Percentiles rank a stretch among this genome's conserved stretches.
phyloP scores from a whole-genome alignment of 2,888 invertebrate genomes.

The Luperina nickerlii region DNA sequence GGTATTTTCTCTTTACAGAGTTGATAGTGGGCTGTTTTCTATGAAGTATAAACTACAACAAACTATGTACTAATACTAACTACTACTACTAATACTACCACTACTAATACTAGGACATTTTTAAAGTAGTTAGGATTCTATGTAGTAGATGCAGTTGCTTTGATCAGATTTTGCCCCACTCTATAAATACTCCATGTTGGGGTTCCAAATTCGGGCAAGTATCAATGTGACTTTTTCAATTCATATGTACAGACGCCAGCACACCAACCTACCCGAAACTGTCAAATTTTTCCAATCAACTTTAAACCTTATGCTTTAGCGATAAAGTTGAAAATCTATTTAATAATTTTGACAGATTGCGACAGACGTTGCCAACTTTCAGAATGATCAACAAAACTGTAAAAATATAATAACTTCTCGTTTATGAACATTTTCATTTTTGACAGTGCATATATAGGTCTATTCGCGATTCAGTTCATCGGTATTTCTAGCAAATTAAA shows the following conservation, averaged over 20 bases:
- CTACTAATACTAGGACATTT: not conserved
- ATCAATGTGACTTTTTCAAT: no score
- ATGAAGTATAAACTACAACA: no score
- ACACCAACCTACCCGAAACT: no score
- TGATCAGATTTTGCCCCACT: not conserved
- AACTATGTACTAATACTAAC: no score
- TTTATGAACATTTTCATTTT: not conserved
- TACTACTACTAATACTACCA: no score
- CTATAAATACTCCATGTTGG: not conserved
- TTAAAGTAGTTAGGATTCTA: not conserved
- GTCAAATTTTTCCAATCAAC: no score
- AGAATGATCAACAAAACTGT: not conserved
- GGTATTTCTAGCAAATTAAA: conserved; percentile 12
- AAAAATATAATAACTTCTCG: not conserved
- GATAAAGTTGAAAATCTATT: no score
- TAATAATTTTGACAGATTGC: not conserved
- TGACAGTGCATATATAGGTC: not conserved
- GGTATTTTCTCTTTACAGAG: not conserved
- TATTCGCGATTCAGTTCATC: not conserved
- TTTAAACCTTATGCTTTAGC: no score
- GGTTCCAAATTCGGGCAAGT: no score
- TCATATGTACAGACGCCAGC: no score
- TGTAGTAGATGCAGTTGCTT: not conserved
- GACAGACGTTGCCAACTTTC: no score
- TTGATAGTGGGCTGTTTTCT: not conserved